Base-by-base conservation (phyloP, 1,140 invertebrate species). In the Zaprionus africanus region DNA sequence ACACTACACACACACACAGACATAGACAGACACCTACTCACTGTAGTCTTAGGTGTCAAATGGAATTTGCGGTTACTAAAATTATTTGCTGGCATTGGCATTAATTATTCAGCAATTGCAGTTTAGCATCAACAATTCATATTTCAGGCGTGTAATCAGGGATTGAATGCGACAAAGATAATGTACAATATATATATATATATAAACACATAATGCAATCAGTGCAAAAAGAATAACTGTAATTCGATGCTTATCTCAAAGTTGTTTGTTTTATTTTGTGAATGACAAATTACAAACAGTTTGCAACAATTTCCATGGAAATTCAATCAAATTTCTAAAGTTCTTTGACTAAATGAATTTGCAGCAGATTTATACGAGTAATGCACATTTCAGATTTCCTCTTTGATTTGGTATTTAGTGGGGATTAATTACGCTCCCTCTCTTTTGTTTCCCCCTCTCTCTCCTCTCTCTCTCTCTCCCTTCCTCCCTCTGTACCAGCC, bases 41-140 rank as follows among this genome's bases (percentile, higher is more conserved):
- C 24, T n/a, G 38, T 2, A 38, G 57, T n/a, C 15, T 24, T 34
- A 76, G 36, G 73, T 71, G 73, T 71, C 73, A 76, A 76, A 71
- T 54, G 61, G 41, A 64, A 76, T 76, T 76, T 70, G 73, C 54
- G 60, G 67, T 71, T 34, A 22, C 26, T 60, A 43, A 22, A 70
- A 71, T 71, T 59, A 63, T 54, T 54, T 53, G 9, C 9, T 58
- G 24, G 31, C 62, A 41, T 60, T 13, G 22, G 51, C 15, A 54
- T 73, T 67, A 51, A 41, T 38, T 58, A 64, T 54, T 17, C 9
- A 51, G 34, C 22, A 41, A 75, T 51, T 63, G 41, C 57, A 49
- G 15, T 57, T 28, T 28, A 53, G 28, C 24, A 46, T 49, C 12
- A 53, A 26, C 36, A 19, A 60, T 74, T 74, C 58, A 68, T 43